These are phyloP conservation scores for Nothoprocta pentlandii DNA, from an alignment of 2,113 vertebrate species.

Conservation along the genomic window DNA sequence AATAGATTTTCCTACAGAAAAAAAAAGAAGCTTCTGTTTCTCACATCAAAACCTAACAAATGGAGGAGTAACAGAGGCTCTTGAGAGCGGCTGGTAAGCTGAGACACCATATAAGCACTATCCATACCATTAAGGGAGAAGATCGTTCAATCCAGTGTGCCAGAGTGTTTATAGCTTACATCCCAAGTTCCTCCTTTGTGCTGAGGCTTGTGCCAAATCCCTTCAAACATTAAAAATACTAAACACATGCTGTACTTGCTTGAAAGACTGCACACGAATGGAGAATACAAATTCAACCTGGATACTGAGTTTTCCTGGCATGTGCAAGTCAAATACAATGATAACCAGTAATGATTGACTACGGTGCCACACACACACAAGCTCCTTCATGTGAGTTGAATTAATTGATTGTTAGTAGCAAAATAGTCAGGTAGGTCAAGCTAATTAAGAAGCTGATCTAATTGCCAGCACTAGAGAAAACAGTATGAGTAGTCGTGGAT, in stretches of 20 bases:
- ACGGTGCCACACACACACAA: constrained; percentile 47
- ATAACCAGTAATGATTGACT: constrained; percentile 75
- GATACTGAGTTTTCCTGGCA: constrained; percentile 42
- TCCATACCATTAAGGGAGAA: constrained; percentile 15
- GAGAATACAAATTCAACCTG: constrained; percentile 74
- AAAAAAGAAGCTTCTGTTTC: neutral
- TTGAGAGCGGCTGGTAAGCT: constrained; percentile 31
- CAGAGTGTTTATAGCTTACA: constrained; percentile 46
- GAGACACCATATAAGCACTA: constrained; percentile 38
- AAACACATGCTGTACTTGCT: constrained; percentile 57
- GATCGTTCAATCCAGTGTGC: constrained; percentile 28
- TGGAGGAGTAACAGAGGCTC: constrained; percentile 19
- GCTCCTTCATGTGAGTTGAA: constrained; percentile 74
- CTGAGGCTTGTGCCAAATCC: constrained; percentile 70
- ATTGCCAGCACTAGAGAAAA: constrained; percentile 74
- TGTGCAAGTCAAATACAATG: constrained; percentile 33
- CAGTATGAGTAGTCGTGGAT: constrained; percentile 49
- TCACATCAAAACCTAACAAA: constrained; percentile 8
- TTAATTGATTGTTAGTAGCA: constrained; percentile 82
- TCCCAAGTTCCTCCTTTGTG: constrained; percentile 46
- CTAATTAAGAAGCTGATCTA: constrained; percentile 82
- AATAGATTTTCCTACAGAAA: neutral
- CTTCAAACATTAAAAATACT: constrained; percentile 77
- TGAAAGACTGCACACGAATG: constrained; percentile 57
- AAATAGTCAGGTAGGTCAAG: constrained; percentile 78